These are phyloP conservation scores for Diadegma fenestrale DNA, from an alignment of 2,888 invertebrate species.

Conservation along the genomic window DNA sequence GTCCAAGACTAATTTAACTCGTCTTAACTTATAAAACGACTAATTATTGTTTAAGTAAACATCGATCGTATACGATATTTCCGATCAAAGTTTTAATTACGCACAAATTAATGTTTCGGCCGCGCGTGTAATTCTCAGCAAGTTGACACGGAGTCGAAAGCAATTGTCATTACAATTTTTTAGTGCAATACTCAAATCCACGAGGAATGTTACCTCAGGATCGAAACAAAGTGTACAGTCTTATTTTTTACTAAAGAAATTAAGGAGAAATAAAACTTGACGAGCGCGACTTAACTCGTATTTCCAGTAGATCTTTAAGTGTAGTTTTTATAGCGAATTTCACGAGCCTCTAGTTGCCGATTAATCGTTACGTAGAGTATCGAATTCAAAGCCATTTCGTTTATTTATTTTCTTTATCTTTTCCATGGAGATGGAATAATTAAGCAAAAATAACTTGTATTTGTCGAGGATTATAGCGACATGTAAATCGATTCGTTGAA, in stretches of 20 bases:
- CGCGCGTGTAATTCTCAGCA: constrained; percentile 23
- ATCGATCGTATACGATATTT: constrained; percentile 15
- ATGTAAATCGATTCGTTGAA: constrained; percentile 1
- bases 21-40: neutral
- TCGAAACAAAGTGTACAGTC: constrained; percentile 58
- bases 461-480: neutral
- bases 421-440: neutral
- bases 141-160: constrained; percentile 1
- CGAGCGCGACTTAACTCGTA: constrained; percentile 35
- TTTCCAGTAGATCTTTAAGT: constrained; percentile 59
- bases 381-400: constrained; percentile 13
- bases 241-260: constrained; percentile 58
- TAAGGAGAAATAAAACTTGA: constrained; percentile 6
- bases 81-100: neutral
- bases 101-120: constrained; percentile 10
- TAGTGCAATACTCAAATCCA: constrained; percentile 59
- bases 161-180: constrained; percentile 43
- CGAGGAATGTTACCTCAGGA: constrained; percentile 16
- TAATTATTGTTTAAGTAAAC: neutral
- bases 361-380: constrained; percentile 2
- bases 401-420: constrained; percentile 11
- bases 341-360: constrained; percentile 8
- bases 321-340: constrained; percentile 30
- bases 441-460: constrained; percentile 16
- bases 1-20: constrained; percentile 40